phyloP scores from a whole-genome alignment of 2,113 vertebrate species.

The Cygnus atratus region DNA sequence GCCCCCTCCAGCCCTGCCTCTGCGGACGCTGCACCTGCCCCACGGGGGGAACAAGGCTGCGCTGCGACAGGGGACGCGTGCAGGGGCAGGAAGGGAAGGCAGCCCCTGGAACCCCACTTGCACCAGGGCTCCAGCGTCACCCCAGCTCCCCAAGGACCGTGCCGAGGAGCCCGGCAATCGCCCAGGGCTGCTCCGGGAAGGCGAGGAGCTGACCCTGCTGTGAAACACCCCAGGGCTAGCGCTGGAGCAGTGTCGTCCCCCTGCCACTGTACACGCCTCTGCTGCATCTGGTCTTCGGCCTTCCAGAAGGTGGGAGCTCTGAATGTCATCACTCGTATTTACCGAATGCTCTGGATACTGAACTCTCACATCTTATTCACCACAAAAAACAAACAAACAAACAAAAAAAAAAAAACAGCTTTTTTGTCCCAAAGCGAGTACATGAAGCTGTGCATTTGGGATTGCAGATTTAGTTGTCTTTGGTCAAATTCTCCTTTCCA shows the following conservation, averaged over 20 bases:
- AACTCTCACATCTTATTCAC: not conserved
- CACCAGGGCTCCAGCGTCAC: too few relatives aligned
- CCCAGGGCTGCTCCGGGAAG: not conserved
- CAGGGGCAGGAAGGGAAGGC: too few relatives aligned
- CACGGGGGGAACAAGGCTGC: too few relatives aligned
- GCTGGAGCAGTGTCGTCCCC: not conserved
- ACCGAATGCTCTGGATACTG: not conserved
- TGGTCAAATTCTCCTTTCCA: not conserved
- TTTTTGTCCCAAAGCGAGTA: not conserved
- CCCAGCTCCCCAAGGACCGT: not conserved
- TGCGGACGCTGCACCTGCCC: not conserved
- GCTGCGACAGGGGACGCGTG: too few relatives aligned
- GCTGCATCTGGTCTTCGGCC: not conserved
- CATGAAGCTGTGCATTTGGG: fast-evolving
- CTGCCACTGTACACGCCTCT: not conserved
- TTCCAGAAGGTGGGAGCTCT: not conserved
- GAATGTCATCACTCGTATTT: not conserved
- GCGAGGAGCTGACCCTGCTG: too few relatives aligned
- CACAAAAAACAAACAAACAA: not conserved
- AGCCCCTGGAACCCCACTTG: too few relatives aligned
- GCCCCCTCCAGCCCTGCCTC: not conserved
- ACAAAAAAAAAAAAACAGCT: too few relatives aligned
- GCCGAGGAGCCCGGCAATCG: not conserved
- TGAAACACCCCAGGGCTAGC: not conserved
- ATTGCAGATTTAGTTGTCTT: not conserved